Evolutionary conservation across 2,888 invertebrate species (phyloP), one percentile per base, ranked within the genome.

Genomic region (Erebia ligea): DNA sequence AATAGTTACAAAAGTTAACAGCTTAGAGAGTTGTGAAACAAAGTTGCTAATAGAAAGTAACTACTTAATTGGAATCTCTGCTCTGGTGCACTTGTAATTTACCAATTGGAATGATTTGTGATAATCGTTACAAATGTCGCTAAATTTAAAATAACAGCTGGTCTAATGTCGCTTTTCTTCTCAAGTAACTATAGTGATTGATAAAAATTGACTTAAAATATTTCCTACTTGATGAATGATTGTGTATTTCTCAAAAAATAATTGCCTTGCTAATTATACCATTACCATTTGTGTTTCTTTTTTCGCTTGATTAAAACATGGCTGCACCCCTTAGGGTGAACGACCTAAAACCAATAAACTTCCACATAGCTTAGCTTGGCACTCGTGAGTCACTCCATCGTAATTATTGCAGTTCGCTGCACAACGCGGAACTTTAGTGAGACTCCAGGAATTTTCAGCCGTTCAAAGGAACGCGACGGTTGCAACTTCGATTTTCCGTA

Each of bases 301-400:
- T 21, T 67, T 45, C 42, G 10, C 15, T 17, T 57, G n/a, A 57
- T 48, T 15, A 61, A 68, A 57, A 63, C 17, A 45, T 48, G 52
- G 40, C 67, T 74, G 74, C 75, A 78, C 75, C 76, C 73, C 67
- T 61, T 21, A 68, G 76, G 79, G 79, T 80, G 76, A 82, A 78
- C 75, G 79, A 80, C 79, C 82, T 73, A 70, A 75, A 78, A 78
- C 78, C 75, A 78, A 78, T 80, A 79, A 76, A 76, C 72, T 75
- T 73, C 72, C 65, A 76, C 71, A 76, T 69, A 71, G 69, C 73
- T 72, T 75, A 70, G 69, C 73, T 72, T 75, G 75, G 76, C 73
- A 74, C 72, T 71, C 74, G 78, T 80, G 79, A 80, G 76, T 80
- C 76, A 80, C 69, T 73, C 70, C 75, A 77, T 76, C 76, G 76